Evolutionary conservation across 1,140 invertebrate species (phyloP), one percentile per base, ranked within the genome.

Genomic region (Thaumetopoea pityocampa): DNA sequence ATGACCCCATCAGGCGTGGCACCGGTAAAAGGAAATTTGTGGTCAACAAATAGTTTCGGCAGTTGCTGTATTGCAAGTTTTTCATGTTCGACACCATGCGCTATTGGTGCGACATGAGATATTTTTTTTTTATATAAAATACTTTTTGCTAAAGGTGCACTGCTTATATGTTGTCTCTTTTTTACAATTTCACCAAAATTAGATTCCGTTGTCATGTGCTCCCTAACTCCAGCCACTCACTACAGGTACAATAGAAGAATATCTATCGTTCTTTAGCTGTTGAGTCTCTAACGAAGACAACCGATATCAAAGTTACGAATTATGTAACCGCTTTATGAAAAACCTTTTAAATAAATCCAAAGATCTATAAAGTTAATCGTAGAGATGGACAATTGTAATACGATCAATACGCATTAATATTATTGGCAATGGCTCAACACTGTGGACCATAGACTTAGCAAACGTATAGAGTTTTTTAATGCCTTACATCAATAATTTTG

Each of bases 161-260:
- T 46, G 22, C 20, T 43, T 2, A 8, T 38, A 18, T 35, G 33
- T 5, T 30, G 14, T 30, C 28, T 14, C 10, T 29, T 30, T 41
- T 32, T 34, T 14, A 36, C 26, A 43, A 32, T 10, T 8, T 16
- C 23, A 19, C 41, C 33, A 16, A 22, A 23, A 43, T 74, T 69
- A 0, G 67, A 79, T 12, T 68, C 67, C 2, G 76, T 85, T 5
- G 78, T 18, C 8, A 70, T 45, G 11, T 61, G 40, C 35, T 35
- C 28, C 67, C 38, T 12, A 67, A 33, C 11, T 44, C 44, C 12
- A 47, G 36, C 72, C 77, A 81, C 19, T 66, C 47, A n/a, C 43
- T 36, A 10, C 35, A 51, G 4, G 2, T 8, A 9, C 23, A 5
- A 24, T 8, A 4, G 4, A 5, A 3, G 4, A n/a, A n/a, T n/a